Evolutionary conservation across 2,888 invertebrate genomes (phyloP).

Genomic region (Erebia epiphron): DNA sequence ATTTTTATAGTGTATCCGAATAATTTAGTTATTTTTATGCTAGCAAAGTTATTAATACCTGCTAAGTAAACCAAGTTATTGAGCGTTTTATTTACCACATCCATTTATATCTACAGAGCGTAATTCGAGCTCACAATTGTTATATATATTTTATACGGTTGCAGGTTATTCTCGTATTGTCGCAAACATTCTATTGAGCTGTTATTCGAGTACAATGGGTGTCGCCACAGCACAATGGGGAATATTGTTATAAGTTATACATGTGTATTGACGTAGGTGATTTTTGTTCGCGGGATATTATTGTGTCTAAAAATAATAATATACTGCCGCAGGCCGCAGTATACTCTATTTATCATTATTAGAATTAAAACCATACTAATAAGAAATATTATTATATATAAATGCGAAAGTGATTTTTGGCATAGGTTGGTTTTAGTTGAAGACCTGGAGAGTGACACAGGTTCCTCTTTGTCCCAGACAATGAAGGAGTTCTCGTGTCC

Average conservation of each 20-base stretch:
- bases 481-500: no score
- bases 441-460: no score
- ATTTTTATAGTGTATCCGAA: no score
- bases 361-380: no score
- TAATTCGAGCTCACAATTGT: constrained; percentile 23
- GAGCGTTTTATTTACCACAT: constrained; percentile 11
- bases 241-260: constrained; percentile 21
- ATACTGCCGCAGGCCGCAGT: neutral
- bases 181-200: constrained; percentile 25
- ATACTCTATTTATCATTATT: neutral
- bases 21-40: no score
- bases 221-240: constrained; percentile 13
- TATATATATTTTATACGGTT: constrained; percentile 18
- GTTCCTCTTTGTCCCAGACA: no score
- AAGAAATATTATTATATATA: no score
- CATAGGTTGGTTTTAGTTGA: no score
- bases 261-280: constrained; percentile 18
- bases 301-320: neutral
- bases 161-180: constrained; percentile 29
- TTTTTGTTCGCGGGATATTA: constrained; percentile 12
- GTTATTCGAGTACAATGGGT: constrained; percentile 21
- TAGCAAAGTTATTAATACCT: neutral
- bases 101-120: constrained; percentile 19
- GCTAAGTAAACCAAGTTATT: neutral
- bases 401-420: no score